These are phyloP conservation scores for Rhabdornis inornatus DNA, from an alignment of 2,113 vertebrate genomes.

Conservation along the genomic window DNA sequence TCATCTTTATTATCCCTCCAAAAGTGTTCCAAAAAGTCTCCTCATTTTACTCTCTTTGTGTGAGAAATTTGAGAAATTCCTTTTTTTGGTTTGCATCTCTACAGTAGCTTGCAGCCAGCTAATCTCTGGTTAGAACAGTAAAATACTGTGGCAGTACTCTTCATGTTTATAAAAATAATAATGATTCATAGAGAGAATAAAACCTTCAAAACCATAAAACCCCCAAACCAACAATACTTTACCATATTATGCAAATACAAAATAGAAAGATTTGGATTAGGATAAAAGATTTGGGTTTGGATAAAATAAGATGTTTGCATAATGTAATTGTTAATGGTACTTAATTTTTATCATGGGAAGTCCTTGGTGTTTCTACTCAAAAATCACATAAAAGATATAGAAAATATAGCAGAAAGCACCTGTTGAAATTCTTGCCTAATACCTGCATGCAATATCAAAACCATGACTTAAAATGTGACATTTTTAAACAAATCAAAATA, in stretches of 20 bases:
- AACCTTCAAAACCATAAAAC: neutral
- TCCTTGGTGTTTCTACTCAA: constrained; percentile 5
- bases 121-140: neutral
- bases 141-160: neutral
- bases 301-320: constrained; percentile 34
- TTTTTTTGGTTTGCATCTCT: neutral
- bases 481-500: constrained; percentile 49
- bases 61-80: neutral
- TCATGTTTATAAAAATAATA: neutral
- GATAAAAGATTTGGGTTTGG: neutral
- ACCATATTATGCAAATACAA: constrained; percentile 12
- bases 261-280: neutral
- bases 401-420: neutral
- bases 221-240: neutral
- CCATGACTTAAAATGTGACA: neutral
- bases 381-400: neutral
- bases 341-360: neutral
- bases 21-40: neutral
- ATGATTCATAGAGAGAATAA: neutral
- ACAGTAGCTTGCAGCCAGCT: neutral
- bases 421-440: neutral
- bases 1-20: neutral
- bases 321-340: constrained; percentile 27
- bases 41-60: neutral
- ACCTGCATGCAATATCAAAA: neutral